Conservation (phyloP, 2,888 invertebrate species). For the Drosophila nigricruria region DNA sequence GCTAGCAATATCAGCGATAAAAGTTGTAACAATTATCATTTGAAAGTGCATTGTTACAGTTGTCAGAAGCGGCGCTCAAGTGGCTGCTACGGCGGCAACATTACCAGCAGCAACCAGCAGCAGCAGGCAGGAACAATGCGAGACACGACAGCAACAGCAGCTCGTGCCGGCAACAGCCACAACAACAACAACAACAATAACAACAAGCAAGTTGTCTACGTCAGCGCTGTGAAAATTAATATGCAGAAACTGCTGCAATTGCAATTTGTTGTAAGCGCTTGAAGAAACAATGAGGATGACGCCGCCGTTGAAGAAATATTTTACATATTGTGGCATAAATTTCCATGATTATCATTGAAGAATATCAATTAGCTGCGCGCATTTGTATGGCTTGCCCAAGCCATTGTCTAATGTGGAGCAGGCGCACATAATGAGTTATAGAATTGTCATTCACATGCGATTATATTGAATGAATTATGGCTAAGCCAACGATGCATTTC, state of each 20-base stretch:
- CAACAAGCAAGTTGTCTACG: conserved; percentile 41
- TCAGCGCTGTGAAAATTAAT: conserved; percentile 68
- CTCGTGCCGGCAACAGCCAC: conserved; percentile 57
- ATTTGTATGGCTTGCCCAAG: conserved; percentile 24
- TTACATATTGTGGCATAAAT: conserved; percentile 74
- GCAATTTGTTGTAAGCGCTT: conserved; percentile 72
- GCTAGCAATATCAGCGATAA: conserved; percentile 74
- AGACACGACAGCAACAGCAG: conserved; percentile 39
- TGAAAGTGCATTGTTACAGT: conserved; percentile 80
- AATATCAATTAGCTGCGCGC: conserved; percentile 67
- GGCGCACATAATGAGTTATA: conserved; percentile 70
- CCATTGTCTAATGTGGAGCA: conserved; percentile 70
- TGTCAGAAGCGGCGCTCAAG: conserved; percentile 68
- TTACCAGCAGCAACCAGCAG: conserved; percentile 1
- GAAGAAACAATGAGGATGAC: conserved; percentile 71
- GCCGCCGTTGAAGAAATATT: conserved; percentile 60
- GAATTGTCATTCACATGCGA: conserved; percentile 60
- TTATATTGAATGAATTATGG: conserved; percentile 57
- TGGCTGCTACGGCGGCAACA: conserved; percentile 41
- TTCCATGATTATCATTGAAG: conserved; percentile 63
- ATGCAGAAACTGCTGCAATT: conserved; percentile 76
- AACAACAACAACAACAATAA: conserved; percentile 26
- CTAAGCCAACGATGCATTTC: conserved; percentile 42
- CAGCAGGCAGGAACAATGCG: conserved; percentile 13
- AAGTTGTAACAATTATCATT: conserved; percentile 81